Evolutionary conservation across 37 sponge, comb jelly and placozoan species (phyloP), one percentile per base, ranked within the genome.

Genomic region (Dysidea cf. avara): DNA sequence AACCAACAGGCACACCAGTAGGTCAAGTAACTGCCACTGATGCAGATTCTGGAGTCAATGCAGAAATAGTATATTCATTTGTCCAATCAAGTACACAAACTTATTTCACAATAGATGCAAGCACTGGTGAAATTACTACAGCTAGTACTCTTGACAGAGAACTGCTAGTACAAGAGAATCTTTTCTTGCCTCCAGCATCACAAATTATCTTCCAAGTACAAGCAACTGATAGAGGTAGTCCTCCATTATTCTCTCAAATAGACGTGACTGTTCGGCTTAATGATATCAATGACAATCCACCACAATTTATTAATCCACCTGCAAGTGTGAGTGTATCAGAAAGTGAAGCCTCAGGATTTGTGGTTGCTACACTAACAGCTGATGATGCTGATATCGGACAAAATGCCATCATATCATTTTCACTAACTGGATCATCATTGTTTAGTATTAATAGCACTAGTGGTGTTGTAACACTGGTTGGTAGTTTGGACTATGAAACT

Each of bases 261-360:
- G 46, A 43, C 9, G 46, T 43, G 46, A 43, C 46, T 9, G 9
- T 43, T 12, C 5, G 46, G 9, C 29, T 93, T 25, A 33, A 60
- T 3, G 89, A 93, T 52, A 66, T 69, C 36, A 93, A 93, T 47
- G 94, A 93, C 38, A 83, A 87, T 40, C 22, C 56, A 25, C 94
- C 94, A 0, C 20, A 29, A 0, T 87, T 87, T 31, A 6, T 53
- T 11, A 21, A 32, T 7, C 0, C 21, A 31, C 26, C 0, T 17
- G 65, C 53, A 53, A 54, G n/a, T 17, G 20, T 71, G 30, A 54
- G 47, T 2, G 1, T 82, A 14, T 20, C 35, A 5, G 52, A 61
- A 16, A 64, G 59, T 21, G 48, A 69, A 16, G 46, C 46, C 46
- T 17, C 61, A 20, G 32, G 43, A 2, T 1, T 76, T 11, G 5